These are phyloP conservation scores for Paraescarpia echinospica DNA, from an alignment of 1,140 invertebrate genomes.

Conservation along the genomic window DNA sequence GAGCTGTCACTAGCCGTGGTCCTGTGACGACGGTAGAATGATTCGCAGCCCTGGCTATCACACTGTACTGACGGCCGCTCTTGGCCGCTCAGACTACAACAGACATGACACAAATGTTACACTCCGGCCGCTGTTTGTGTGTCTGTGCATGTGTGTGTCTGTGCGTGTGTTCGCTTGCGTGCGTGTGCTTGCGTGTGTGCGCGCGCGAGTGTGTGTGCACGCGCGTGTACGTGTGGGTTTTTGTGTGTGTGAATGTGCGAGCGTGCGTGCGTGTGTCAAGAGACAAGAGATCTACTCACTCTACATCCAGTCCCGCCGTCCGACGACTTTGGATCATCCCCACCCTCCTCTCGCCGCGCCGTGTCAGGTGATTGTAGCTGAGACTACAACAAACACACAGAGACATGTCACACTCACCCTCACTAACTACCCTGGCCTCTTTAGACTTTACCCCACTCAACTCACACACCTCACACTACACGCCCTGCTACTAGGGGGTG, in stretches of 20 bases:
- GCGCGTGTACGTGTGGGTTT: neutral
- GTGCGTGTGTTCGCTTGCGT: no score
- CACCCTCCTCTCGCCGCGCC: neutral
- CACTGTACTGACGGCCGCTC: no score
- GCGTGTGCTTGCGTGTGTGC: no score
- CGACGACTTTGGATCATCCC: neutral
- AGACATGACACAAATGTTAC: no score
- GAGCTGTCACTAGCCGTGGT: no score
- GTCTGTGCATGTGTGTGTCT: no score
- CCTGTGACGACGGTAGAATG: no score
- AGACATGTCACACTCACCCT: neutral
- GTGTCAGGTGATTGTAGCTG: neutral
- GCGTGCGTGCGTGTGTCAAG: neutral
- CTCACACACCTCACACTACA: neutral
- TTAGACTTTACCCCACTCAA: no score
- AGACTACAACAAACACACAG: neutral
- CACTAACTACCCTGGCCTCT: neutral
- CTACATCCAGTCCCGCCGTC: neutral
- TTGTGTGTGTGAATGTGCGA: neutral
- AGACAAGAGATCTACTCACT: neutral
- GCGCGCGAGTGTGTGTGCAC: no score
- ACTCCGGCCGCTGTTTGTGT: no score
- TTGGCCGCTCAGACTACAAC: no score
- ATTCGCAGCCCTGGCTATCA: no score
- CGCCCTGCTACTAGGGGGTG: neutral